Evolutionary conservation across 2,797 vertebrate genomes (phyloP).

Genomic region (Gephyroberyx darwinii): DNA sequence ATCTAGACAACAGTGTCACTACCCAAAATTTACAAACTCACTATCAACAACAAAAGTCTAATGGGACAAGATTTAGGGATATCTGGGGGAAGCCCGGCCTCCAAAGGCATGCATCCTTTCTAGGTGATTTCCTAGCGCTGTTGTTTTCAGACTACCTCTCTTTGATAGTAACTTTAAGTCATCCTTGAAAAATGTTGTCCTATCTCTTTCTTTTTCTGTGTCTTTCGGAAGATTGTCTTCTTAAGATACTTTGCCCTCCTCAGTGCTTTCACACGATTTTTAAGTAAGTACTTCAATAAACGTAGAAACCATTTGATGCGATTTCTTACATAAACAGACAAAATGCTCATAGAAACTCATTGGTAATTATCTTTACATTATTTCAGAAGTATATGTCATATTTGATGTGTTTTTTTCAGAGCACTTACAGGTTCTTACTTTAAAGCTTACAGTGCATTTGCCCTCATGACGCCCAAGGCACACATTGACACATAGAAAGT

Average conservation of each 20-base stretch:
- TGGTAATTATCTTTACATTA: not conserved
- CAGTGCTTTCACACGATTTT: too few species aligned
- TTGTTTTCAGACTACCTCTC: slow-evolving; percentile 2
- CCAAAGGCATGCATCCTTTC: not conserved
- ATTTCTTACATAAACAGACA: too few species aligned
- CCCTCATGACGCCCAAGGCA: slow-evolving; percentile 54
- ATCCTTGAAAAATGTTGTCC: slow-evolving; percentile 18
- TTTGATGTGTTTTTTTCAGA: slow-evolving; percentile 29
- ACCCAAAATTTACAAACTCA: too few species aligned
- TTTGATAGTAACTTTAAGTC: not conserved
- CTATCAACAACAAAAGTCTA: too few species aligned
- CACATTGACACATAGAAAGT: slow-evolving; percentile 55
- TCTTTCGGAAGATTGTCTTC: not conserved
- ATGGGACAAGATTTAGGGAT: not conserved
- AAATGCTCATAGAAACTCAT: too few species aligned
- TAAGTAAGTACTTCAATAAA: too few species aligned
- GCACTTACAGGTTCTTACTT: slow-evolving; percentile 18
- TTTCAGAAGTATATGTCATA: not conserved
- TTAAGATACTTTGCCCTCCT: not conserved
- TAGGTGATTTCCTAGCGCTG: too few species aligned
- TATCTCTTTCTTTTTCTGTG: slow-evolving; percentile 11
- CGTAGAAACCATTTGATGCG: too few species aligned
- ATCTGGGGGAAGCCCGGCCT: not conserved
- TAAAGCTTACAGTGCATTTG: slow-evolving; percentile 46
- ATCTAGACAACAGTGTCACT: too few species aligned